Percentiles rank a stretch among this genome's conserved stretches.
phyloP scores from a whole-genome alignment of 2,888 invertebrate genomes.

The Yponomeuta malinellus region DNA sequence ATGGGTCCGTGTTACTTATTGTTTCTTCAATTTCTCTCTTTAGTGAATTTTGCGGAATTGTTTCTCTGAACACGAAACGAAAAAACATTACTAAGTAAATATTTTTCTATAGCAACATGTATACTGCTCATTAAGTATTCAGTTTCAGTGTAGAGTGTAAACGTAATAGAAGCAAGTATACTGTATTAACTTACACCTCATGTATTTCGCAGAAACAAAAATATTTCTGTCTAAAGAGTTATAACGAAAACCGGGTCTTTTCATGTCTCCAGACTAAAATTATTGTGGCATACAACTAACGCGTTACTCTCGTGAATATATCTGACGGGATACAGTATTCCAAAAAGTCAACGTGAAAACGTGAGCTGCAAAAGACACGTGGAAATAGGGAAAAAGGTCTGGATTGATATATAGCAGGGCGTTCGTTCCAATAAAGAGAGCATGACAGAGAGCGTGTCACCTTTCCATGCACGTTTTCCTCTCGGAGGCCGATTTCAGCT shows the following conservation, averaged over 20 bases:
- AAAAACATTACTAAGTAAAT: background rate
- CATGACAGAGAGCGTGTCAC: conserved; percentile 37
- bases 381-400: conserved; percentile 12
- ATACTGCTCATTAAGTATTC: background rate
- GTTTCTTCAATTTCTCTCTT: conserved; percentile 17
- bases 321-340: conserved; percentile 2
- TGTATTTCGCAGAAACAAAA: no score
- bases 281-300: background rate
- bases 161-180: no score
- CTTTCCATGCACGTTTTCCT: conserved; percentile 36
- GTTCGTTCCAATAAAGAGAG: conserved; percentile 33
- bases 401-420: conserved; percentile 28
- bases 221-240: no score
- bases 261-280: background rate
- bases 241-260: background rate
- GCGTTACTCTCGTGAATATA: background rate
- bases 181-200: no score
- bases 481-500: conserved; percentile 35
- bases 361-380: conserved; percentile 4
- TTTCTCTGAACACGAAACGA: background rate
- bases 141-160: background rate
- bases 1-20: conserved; percentile 15
- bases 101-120: background rate
- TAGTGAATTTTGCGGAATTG: background rate
- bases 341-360: conserved; percentile 4